Percentiles rank a stretch among this genome's conserved stretches.
phyloP scores from a whole-genome alignment of 64 coral and sea anemone species.

The Pocillopora verrucosa region DNA sequence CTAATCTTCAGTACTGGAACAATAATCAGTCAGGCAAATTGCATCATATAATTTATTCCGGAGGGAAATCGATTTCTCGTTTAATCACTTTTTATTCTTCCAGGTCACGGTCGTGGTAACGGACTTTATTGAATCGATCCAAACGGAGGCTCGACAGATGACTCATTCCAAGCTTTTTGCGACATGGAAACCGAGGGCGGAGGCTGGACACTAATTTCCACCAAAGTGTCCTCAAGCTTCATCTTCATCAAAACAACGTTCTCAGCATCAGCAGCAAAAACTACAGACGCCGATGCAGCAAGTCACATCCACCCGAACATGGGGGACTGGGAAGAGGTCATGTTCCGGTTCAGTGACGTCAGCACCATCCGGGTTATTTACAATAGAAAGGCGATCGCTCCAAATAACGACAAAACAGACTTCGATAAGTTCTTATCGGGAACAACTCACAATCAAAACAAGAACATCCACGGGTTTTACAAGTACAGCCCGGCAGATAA shows the following conservation, averaged over 20 bases:
- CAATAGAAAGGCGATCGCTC: conserved; percentile 23
- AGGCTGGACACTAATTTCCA: conserved; percentile 80
- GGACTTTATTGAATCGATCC: conserved; percentile 81
- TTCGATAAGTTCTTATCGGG: conserved; percentile 77
- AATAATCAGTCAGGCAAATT: too few relatives aligned
- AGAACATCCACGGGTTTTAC: conserved; percentile 63
- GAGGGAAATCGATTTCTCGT: too few relatives aligned
- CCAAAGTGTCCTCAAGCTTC: conserved; percentile 47
- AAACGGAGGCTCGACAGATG: conserved; percentile 57
- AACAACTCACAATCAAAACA: background rate
- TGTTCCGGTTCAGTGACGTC: conserved; percentile 75
- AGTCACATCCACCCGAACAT: conserved; percentile 73
- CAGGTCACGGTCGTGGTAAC: conserved; percentile 60
- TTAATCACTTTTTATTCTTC: background rate
- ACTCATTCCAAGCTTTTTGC: conserved; percentile 74
- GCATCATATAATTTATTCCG: too few relatives aligned
- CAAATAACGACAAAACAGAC: conserved; percentile 18
- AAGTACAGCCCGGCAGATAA: conserved; percentile 55
- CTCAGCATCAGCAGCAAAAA: conserved; percentile 39
- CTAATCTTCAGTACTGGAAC: too few relatives aligned
- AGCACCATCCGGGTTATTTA: conserved; percentile 65
- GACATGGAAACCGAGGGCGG: conserved; percentile 80
- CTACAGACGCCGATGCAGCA: conserved; percentile 22
- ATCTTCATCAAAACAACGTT: conserved; percentile 50
- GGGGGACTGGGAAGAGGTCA: conserved; percentile 52